phyloP scores from a whole-genome alignment of 2,113 vertebrate species.

The Pleuronectes platessa region DNA sequence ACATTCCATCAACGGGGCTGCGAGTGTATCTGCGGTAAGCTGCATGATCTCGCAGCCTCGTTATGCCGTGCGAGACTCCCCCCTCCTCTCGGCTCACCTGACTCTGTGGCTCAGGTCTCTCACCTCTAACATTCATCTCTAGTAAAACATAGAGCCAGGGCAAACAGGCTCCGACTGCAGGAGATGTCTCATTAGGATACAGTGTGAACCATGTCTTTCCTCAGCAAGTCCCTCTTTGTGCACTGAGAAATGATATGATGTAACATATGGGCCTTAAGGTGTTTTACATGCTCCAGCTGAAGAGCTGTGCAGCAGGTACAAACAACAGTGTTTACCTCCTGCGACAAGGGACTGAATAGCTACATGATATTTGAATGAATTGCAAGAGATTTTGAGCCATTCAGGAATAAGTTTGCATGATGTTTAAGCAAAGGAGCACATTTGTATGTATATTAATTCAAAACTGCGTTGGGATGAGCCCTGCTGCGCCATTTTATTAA shows the following conservation, averaged over 20 bases:
- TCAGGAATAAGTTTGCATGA: constrained; percentile 17
- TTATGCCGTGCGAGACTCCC: constrained; percentile 17
- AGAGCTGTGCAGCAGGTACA: background rate
- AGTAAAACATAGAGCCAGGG: constrained; percentile 14
- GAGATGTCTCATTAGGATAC: constrained; percentile 13
- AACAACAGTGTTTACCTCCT: background rate
- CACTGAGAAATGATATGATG: no score
- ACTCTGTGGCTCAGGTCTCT: constrained; percentile 11
- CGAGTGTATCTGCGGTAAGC: constrained; percentile 40
- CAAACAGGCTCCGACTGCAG: background rate
- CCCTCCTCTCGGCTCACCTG: constrained; percentile 12
- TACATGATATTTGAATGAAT: constrained; percentile 20
- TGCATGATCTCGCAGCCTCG: constrained; percentile 35
- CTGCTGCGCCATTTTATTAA: constrained; percentile 35
- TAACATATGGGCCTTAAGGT: no score
- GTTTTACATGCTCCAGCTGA: background rate
- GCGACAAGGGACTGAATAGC: background rate
- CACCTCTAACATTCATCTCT: constrained; percentile 28
- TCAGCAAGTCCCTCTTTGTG: background rate
- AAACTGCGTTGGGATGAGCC: constrained; percentile 3
- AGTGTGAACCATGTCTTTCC: constrained; percentile 1
- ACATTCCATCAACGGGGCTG: constrained; percentile 42
- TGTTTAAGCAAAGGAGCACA: constrained; percentile 31
- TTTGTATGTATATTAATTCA: constrained; percentile 51
- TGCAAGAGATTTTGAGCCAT: background rate